Percentiles rank a stretch among this genome's conserved stretches.
These are phyloP conservation scores for Nylanderia fulva DNA, from an alignment of 1,140 invertebrate species.

Conservation along the genomic window DNA sequence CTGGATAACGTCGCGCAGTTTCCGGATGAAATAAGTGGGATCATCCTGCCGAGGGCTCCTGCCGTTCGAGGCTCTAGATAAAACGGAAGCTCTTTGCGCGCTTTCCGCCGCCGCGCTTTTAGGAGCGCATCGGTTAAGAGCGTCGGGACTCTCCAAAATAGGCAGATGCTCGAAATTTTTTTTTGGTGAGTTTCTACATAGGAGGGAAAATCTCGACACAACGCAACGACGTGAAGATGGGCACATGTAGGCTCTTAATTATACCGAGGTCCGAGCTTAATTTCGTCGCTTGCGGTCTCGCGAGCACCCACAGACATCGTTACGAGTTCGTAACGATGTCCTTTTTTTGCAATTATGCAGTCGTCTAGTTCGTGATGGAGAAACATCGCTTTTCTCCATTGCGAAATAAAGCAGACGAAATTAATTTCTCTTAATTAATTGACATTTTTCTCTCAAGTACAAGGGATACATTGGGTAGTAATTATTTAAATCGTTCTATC, in stretches of 20 bases:
- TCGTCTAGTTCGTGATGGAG: slow-evolving; percentile 6
- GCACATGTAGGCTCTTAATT: slow-evolving; percentile 35
- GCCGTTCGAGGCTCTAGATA: slow-evolving; percentile 58
- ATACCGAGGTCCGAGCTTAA: slow-evolving; percentile 9
- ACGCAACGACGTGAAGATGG: neutral
- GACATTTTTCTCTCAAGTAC: neutral
- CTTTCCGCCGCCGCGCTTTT: slow-evolving; percentile 59
- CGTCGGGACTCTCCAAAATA: slow-evolving; percentile 31
- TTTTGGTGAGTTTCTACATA: neutral
- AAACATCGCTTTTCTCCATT: slow-evolving; percentile 33
- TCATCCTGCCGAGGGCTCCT: slow-evolving; percentile 30
- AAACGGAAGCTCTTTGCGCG: slow-evolving; percentile 66
- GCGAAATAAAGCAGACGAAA: slow-evolving; percentile 19
- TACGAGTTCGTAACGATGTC: slow-evolving; percentile 39
- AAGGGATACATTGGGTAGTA: neutral
- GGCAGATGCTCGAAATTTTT: slow-evolving; percentile 41
- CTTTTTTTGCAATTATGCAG: slow-evolving; percentile 55
- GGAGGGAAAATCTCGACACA: slow-evolving; percentile 5
- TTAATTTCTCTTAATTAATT: slow-evolving; percentile 33
- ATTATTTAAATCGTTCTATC: slow-evolving; percentile 26
- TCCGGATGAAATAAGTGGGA: slow-evolving; percentile 65
- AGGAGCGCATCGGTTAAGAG: slow-evolving; percentile 36
- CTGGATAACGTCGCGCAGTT: slow-evolving; percentile 68
- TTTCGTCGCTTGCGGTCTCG: slow-evolving; percentile 33
- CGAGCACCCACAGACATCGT: slow-evolving; percentile 10